phyloP scores from a whole-genome alignment of 1,140 invertebrate genomes.

The Lordiphosa clarofinis region DNA sequence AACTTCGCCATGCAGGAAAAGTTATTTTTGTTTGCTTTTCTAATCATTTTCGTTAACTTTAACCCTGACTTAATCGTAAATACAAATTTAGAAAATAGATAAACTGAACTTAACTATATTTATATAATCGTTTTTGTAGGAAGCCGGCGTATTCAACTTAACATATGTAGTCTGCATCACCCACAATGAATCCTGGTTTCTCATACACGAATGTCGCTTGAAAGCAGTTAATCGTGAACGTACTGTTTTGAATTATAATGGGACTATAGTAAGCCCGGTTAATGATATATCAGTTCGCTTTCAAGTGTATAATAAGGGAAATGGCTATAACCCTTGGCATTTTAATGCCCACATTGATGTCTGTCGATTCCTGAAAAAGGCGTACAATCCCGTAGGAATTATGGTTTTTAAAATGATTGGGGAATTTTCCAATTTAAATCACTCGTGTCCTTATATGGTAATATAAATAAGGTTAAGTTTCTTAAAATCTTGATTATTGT shows the following conservation, averaged over 20 bases:
- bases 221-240: slow-evolving; percentile 4
- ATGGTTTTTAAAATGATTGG: neutral
- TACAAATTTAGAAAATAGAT: neutral
- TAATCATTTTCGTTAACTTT: too few species aligned
- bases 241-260: slow-evolving; percentile 1
- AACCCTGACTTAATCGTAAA: neutral
- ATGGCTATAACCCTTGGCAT: slow-evolving; percentile 8
- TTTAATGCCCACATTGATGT: neutral
- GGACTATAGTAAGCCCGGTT: neutral
- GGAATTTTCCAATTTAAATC: slow-evolving; percentile 8
- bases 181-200: neutral
- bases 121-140: neutral
- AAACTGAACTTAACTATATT: too few species aligned
- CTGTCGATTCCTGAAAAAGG: slow-evolving; percentile 1
- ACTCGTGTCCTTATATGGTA: slow-evolving; percentile 8
- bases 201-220: slow-evolving; percentile 3
- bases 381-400: neutral
- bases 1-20: too few species aligned
- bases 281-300: neutral
- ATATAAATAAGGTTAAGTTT: neutral
- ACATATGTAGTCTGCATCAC: slow-evolving; percentile 1
- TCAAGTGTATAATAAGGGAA: slow-evolving; percentile 3
- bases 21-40: too few species aligned
- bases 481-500: too few species aligned
- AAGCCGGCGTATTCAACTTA: slow-evolving; percentile 1